These are phyloP conservation scores for Malacoctenus gilli DNA, from an alignment of 2,797 vertebrate species.

Conservation along the genomic window DNA sequence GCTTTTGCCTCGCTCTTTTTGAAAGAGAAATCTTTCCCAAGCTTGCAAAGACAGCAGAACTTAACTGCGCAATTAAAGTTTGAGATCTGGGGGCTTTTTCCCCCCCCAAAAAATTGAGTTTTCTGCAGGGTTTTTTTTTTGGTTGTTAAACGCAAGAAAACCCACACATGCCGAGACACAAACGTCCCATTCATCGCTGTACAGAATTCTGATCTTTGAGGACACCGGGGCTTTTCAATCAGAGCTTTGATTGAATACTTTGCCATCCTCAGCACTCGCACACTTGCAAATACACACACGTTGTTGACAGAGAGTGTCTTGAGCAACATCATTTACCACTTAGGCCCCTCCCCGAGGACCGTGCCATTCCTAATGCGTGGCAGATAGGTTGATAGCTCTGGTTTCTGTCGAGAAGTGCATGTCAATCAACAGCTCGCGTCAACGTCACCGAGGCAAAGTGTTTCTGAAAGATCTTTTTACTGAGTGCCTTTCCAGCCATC, in stretches of 20 bases:
- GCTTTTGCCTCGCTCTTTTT: slow-evolving; percentile 24
- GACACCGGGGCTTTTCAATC: slow-evolving; percentile 75
- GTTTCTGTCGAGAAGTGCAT: slow-evolving; percentile 84
- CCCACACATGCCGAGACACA: slow-evolving; percentile 20
- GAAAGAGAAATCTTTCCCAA: slow-evolving; percentile 22
- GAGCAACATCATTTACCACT: slow-evolving; percentile 84
- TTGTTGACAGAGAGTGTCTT: slow-evolving; percentile 80
- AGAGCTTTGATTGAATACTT: slow-evolving; percentile 79
- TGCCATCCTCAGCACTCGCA: slow-evolving; percentile 78
- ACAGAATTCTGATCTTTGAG: slow-evolving; percentile 70
- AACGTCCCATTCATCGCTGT: slow-evolving; percentile 39
- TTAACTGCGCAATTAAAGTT: slow-evolving; percentile 31
- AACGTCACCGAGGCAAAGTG: slow-evolving; percentile 86
- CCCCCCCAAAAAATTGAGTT: slow-evolving; percentile 27
- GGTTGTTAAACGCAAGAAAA: slow-evolving; percentile 16
- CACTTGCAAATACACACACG: slow-evolving; percentile 68
- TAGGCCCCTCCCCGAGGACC: slow-evolving; percentile 80
- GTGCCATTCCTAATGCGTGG: slow-evolving; percentile 81
- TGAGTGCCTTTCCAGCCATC: slow-evolving; percentile 80
- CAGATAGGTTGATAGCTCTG: slow-evolving; percentile 79
- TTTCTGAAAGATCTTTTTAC: slow-evolving; percentile 93
- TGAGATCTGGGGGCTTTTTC: slow-evolving; percentile 31
- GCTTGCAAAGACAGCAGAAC: slow-evolving; percentile 25
- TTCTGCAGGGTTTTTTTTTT: no score
- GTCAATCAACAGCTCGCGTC: slow-evolving; percentile 84